phyloP scores from a whole-genome alignment of 2,797 vertebrate species.

The Gallinago nigripennis region DNA sequence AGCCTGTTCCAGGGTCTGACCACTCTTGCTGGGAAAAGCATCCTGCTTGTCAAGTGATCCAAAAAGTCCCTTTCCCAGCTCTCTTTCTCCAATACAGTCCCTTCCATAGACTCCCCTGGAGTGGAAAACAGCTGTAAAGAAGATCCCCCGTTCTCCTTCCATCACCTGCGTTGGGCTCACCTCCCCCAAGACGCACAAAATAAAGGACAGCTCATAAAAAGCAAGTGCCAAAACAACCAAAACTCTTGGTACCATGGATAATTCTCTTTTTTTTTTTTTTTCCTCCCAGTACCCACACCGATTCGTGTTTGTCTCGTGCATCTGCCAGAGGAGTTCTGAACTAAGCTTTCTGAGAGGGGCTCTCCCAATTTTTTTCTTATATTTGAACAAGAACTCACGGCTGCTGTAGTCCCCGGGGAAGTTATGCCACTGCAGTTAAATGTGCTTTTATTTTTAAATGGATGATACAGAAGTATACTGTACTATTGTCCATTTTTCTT shows the following conservation, averaged over 20 bases:
- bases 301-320: background rate
- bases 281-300: background rate
- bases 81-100: background rate
- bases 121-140: background rate
- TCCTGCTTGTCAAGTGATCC: background rate
- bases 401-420: background rate
- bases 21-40: too few species aligned
- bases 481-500: background rate
- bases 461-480: accelerated
- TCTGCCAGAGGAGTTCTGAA: background rate
- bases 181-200: background rate
- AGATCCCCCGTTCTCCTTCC: background rate
- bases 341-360: background rate
- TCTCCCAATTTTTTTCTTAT: background rate
- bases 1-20: too few species aligned
- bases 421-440: background rate
- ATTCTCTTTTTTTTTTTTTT: background rate
- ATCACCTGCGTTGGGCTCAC: background rate
- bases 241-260: background rate
- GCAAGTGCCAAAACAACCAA: background rate
- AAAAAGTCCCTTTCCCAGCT: background rate
- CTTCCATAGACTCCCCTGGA: background rate
- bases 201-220: background rate
- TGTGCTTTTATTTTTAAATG: background rate
- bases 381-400: background rate